Percentiles rank a stretch among this genome's conserved stretches.
Evolutionary conservation across 2,797 vertebrate species (phyloP).

Genomic region (Spondyliosoma cantharus): DNA sequence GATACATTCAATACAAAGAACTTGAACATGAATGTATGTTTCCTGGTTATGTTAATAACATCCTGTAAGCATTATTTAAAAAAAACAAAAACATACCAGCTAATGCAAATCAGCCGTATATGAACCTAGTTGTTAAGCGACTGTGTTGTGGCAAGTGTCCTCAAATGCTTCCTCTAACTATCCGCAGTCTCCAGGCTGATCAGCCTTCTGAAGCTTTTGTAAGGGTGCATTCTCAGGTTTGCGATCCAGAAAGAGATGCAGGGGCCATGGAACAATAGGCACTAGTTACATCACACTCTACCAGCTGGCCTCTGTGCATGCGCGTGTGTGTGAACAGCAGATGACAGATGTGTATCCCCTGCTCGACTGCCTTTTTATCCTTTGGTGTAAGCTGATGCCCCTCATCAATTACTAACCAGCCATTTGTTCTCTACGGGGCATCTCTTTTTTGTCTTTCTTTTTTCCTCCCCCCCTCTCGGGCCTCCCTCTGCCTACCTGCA

Average conservation of each 20-base stretch:
- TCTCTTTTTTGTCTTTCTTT: conserved; percentile 34
- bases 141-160: no score
- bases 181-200: not conserved
- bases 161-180: not conserved
- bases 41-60: not conserved
- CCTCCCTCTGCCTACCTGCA: conserved; percentile 45
- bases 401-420: conserved; percentile 80
- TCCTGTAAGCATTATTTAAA: not conserved
- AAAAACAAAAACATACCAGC: no score
- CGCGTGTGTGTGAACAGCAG: conserved; percentile 46
- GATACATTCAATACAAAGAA: not conserved
- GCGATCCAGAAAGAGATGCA: conserved; percentile 38
- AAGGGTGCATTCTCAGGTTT: conserved; percentile 45
- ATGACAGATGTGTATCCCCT: conserved; percentile 78
- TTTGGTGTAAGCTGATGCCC: conserved; percentile 78
- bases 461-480: conserved; percentile 25
- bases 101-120: not conserved
- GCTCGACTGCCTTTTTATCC: conserved; percentile 77
- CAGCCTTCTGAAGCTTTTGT: conserved; percentile 16
- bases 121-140: not conserved
- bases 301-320: conserved; percentile 60
- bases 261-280: conserved; percentile 61
- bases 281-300: conserved; percentile 70
- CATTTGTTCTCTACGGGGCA: conserved; percentile 74
- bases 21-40: not conserved